Evolutionary conservation across 2,113 vertebrate species (phyloP).

Genomic region (Oxyura jamaicensis): DNA sequence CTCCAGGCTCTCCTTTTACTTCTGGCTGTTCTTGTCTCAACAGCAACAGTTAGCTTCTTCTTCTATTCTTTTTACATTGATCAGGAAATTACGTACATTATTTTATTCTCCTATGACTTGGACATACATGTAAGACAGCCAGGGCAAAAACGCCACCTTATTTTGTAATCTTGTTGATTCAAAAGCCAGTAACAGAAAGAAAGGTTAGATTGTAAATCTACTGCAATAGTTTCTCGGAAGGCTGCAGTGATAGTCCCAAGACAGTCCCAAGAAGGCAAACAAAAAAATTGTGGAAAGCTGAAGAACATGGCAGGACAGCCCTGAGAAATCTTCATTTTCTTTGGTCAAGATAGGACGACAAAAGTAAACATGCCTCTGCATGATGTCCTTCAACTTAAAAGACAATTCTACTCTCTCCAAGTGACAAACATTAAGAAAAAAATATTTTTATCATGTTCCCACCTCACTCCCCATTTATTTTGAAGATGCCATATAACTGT

Average conservation of each 20-base stretch:
- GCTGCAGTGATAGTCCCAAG: background rate
- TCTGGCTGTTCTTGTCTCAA: background rate
- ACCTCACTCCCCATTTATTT: background rate
- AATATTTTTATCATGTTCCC: background rate
- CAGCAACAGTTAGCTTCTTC: background rate
- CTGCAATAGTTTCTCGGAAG: background rate
- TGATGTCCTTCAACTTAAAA: background rate
- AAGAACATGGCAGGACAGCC: background rate
- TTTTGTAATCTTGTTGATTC: background rate
- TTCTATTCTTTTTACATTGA: background rate
- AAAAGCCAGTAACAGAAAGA: background rate
- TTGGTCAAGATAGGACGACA: background rate
- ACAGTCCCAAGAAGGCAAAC: background rate
- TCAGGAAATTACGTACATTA: background rate
- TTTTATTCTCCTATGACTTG: background rate
- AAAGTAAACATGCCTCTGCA: background rate
- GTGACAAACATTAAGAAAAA: background rate
- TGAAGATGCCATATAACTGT: constrained; percentile 31
- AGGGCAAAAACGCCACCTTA: background rate
- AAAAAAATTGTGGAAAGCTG: background rate
- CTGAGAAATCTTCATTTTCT: background rate
- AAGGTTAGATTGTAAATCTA: background rate
- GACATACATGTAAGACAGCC: background rate
- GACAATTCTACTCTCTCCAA: background rate
- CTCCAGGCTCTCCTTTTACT: background rate